phyloP scores from a whole-genome alignment of 2,888 invertebrate genomes.

The Siphlonurus alternatus region DNA sequence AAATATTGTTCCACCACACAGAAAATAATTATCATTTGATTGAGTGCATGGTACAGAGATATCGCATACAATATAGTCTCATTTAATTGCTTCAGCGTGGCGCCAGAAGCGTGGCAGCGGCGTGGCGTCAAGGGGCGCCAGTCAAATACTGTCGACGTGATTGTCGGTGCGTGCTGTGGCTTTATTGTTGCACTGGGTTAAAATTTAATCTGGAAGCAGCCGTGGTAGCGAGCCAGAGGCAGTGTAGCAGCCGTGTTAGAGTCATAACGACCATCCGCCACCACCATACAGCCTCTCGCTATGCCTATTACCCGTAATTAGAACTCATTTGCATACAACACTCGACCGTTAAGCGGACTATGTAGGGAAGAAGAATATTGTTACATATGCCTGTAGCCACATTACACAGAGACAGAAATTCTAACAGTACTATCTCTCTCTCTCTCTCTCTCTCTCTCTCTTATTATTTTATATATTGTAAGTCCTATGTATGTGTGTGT shows the following conservation, averaged over 20 bases:
- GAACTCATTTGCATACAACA: constrained; percentile 2
- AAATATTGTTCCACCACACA: no score
- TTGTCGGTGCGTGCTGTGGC: neutral
- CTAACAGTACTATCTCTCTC: neutral
- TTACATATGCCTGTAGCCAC: neutral
- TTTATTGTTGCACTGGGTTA: constrained; percentile 1
- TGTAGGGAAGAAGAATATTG: neutral
- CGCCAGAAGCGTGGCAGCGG: no score
- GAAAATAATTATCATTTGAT: no score
- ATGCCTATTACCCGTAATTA: constrained; percentile 1
- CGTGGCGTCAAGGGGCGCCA: no score
- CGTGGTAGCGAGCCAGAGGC: neutral
- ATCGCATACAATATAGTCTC: no score
- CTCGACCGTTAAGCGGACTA: neutral
- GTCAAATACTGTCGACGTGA: no score
- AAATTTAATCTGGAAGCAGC: neutral
- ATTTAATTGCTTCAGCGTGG: no score
- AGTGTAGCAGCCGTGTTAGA: neutral
- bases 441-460: neutral
- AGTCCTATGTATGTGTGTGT: no score
- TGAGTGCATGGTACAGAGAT: no score
- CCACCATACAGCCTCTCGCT: neutral
- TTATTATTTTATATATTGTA: neutral
- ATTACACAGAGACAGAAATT: no score
- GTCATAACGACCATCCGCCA: neutral